Evolutionary conservation across 2,888 invertebrate genomes (phyloP), one percentile per base, ranked within the genome.

Genomic region (Onthophagus sagittarius): DNA sequence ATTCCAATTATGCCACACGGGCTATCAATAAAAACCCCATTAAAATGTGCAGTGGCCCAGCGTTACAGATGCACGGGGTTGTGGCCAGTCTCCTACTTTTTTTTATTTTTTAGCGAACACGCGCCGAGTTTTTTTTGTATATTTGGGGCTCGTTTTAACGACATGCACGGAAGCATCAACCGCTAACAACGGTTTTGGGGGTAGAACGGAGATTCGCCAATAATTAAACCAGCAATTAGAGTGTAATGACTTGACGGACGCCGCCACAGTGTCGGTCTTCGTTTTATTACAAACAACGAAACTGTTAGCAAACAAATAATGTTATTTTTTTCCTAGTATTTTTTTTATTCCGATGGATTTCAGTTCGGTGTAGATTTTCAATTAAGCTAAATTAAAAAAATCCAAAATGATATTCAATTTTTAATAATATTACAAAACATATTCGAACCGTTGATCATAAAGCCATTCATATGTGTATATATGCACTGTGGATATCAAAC

Each of bases 241-340:
- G 67, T 67, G 67, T 67, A 67, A 67, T 67, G 67, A 67, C 67
- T 67, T 67, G 32, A 23, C 67, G 67, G 67, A 67, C 67, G 67
- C 67, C 67, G 5, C 39, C 11, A 7, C 39, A 7, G 39, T 53
- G 7, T 11, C 7, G 39, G 39, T 53, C 39, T 53, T 53, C 39
- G 39, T 53, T 53, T 53, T 53, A 53, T 53, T 23, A 23, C 39
- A 11, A 53, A 53, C 39, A 53, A 53, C 39, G 39, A 53, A 53
- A 53, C 39, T 53, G 39, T 53, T 53, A 11, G 39, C 39, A 53
- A 53, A 53, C 39, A 53, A 11, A 53, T 53, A 53, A 53, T 53
- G 23, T 53, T 53, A 33, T 33, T 5, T 33, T 5, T 33, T 33
- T 33, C 7, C 7, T 33, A 5, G 33, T 33, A 33, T 5, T 9